Evolutionary conservation across 2,797 vertebrate species (phyloP).

Genomic region (Odontamblyopus lacepedii): DNA sequence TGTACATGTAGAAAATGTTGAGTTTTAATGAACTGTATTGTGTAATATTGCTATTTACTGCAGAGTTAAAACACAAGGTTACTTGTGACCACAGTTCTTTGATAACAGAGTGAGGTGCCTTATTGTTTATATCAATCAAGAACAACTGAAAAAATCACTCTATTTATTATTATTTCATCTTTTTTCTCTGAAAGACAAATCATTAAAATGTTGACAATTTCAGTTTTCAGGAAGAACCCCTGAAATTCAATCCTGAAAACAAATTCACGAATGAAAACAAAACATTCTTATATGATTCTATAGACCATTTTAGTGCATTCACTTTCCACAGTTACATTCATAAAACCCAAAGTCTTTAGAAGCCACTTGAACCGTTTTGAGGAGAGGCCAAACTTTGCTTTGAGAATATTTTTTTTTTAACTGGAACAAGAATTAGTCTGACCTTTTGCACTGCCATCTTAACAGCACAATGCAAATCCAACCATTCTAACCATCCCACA

Average conservation of each 20-base stretch:
- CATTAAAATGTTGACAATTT: too few species aligned
- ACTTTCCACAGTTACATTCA: neutral
- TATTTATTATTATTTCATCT: too few species aligned
- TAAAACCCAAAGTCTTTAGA: neutral
- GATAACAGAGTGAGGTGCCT: too few species aligned
- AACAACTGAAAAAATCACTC: too few species aligned
- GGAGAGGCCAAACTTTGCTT: slow-evolving; percentile 11
- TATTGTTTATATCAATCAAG: too few species aligned
- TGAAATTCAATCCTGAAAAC: neutral
- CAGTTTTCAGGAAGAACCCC: neutral
- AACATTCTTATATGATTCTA: neutral
- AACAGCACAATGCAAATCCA: slow-evolving; percentile 4
- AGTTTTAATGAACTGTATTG: too few species aligned
- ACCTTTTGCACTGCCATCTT: slow-evolving; percentile 13
- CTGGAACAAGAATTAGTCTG: neutral
- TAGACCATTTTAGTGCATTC: neutral
- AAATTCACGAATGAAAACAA: neutral
- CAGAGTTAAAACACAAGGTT: too few species aligned
- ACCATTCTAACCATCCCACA: slow-evolving; percentile 7
- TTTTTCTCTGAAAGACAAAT: too few species aligned
- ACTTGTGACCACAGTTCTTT: too few species aligned
- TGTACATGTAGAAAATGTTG: too few species aligned
- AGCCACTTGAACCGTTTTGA: neutral
- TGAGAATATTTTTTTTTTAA: slow-evolving; percentile 2
- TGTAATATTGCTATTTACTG: too few species aligned